phyloP scores from a whole-genome alignment of 2,888 invertebrate species.

The Thecophora atra region DNA sequence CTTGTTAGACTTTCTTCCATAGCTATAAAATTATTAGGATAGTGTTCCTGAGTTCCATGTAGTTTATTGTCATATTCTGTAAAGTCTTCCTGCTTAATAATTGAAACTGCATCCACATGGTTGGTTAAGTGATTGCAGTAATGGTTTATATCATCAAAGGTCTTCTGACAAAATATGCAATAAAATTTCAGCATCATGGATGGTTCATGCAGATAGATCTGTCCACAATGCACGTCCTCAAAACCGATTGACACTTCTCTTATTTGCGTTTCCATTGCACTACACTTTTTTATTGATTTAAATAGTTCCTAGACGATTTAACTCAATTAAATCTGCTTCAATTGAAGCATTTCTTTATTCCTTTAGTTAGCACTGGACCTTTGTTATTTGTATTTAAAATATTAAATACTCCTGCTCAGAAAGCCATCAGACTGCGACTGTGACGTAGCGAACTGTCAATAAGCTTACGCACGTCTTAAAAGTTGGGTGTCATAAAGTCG shows the following conservation, averaged over 20 bases:
- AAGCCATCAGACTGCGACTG: no score
- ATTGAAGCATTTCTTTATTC: no score
- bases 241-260: conserved; percentile 1
- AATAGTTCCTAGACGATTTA: neutral
- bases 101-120: conserved; percentile 41
- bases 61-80: neutral
- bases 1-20: neutral
- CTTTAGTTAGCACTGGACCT: no score
- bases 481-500: no score
- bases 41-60: neutral
- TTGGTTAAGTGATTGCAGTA: conserved; percentile 47
- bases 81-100: neutral
- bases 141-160: conserved; percentile 46
- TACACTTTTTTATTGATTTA: neutral
- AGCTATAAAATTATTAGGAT: neutral
- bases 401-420: no score
- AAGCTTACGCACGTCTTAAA: no score
- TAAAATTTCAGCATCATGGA: conserved; percentile 45
- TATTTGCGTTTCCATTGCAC: conserved; percentile 5
- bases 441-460: no score
- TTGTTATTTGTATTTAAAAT: no score
- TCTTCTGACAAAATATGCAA: conserved; percentile 45
- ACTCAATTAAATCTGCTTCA: neutral
- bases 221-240: conserved; percentile 45
- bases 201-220: conserved; percentile 43